phyloP scores from a whole-genome alignment of 1,140 invertebrate species.

The Lepidurus arcticus region DNA sequence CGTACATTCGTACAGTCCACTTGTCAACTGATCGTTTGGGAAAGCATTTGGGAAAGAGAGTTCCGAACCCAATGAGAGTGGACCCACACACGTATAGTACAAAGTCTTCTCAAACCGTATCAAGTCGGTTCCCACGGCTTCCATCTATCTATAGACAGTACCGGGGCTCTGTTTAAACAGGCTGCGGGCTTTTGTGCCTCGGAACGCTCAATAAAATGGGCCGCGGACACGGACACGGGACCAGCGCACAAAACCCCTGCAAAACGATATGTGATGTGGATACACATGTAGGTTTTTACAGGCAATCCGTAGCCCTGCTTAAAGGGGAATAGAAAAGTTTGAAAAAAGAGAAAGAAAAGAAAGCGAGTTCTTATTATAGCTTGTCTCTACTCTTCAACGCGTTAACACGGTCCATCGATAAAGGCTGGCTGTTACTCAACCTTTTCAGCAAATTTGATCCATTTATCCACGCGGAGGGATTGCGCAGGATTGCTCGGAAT shows the following conservation, averaged over 20 bases:
- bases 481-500: background rate
- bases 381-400: background rate
- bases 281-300: background rate
- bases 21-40: background rate
- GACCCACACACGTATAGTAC: background rate
- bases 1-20: background rate
- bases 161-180: background rate
- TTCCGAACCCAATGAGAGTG: background rate
- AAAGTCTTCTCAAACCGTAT: background rate
- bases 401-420: slow-evolving; percentile 1
- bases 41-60: background rate
- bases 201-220: background rate
- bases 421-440: background rate
- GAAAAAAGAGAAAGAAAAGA: background rate
- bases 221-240: background rate
- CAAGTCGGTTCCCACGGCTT: background rate
- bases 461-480: background rate
- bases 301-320: background rate
- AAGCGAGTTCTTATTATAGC: background rate
- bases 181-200: background rate
- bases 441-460: slow-evolving; percentile 22
- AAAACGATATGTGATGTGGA: background rate
- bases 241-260: background rate
- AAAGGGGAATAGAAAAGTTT: background rate
- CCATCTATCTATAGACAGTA: background rate